Evolutionary conservation across 1,140 invertebrate species (phyloP), one percentile per base, ranked within the genome.

Genomic region (Pogonomyrmex californicus): DNA sequence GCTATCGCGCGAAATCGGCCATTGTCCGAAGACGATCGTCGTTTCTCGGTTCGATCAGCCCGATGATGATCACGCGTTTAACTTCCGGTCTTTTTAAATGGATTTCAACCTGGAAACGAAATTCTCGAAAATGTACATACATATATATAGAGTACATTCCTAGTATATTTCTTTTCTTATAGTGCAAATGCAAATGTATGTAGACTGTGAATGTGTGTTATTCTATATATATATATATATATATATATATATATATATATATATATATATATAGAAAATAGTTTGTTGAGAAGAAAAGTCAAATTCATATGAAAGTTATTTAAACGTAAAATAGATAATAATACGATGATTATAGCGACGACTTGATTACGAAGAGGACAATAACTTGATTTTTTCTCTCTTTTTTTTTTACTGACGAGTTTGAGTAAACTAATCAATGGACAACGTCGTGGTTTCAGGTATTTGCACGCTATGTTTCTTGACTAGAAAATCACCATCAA

Each of bases 1-100:
- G 54, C 79, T 60, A 83, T 75, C 54, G 56, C n/a, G 44, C 56
- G 33, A 73, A 83, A 75, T 83, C 68, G 66, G n/a, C 79, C 54
- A 58, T 83, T 66, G 66, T 60, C 54, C 44, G 41, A 75, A 75
- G 79, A 75, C 30, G 51, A 82, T 75, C 62, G 41, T 47, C 56
- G 41, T 51, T 49, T 44, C 38, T 41, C 38, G 79, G 10, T 62
- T 83, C 68, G 44, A 79, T 79, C 62, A 23, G 36, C 54, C 33
- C 33, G 60, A 38, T 73, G 79, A 82, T 17, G 44, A 73, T 73
- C 68, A 33, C 30, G 68, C 68, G 4, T 60, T 83, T 79, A 79
- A 79, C 76, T 79, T 79, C 47, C 36, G 47, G 47, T 5, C 30
- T 17, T 60, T 1, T 62, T 60, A 38, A 83, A 73, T 60, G 54